A percentile compares a stretch with the other conserved stretches of the same genome.
Conservation (phyloP, 2,888 invertebrate genomes). For the Acanthoscelides obtectus region DNA sequence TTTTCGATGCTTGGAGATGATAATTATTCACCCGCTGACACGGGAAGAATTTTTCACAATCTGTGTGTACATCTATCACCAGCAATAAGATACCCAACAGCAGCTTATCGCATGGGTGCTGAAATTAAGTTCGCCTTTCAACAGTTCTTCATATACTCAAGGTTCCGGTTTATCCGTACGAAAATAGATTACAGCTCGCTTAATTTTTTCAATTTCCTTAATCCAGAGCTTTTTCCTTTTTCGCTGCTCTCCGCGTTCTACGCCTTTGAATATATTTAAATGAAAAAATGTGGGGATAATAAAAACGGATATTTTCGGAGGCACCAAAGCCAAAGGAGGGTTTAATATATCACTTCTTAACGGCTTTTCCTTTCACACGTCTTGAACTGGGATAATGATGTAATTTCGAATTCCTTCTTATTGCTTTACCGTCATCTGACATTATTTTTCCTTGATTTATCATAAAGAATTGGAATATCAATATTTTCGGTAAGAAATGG, state of each 20-base stretch:
- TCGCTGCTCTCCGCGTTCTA: background rate
- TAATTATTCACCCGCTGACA: no score
- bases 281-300: background rate
- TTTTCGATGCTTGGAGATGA: no score
- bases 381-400: background rate
- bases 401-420: background rate
- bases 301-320: background rate
- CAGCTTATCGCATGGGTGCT: no score
- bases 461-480: background rate
- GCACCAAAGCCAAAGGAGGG: background rate
- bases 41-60: no score
- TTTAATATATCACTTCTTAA: background rate
- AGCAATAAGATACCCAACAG: no score
- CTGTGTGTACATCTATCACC: no score
- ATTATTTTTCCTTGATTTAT: background rate
- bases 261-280: background rate
- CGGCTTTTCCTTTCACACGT: background rate
- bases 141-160: no score
- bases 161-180: background rate
- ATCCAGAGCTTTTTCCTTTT: background rate
- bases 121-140: no score
- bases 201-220: background rate
- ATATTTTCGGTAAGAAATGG: no score
- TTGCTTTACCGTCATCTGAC: background rate
- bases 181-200: background rate